Evolutionary conservation across 2,888 invertebrate species (phyloP), one percentile per base, ranked within the genome.

Genomic region (Augiades crinisus): DNA sequence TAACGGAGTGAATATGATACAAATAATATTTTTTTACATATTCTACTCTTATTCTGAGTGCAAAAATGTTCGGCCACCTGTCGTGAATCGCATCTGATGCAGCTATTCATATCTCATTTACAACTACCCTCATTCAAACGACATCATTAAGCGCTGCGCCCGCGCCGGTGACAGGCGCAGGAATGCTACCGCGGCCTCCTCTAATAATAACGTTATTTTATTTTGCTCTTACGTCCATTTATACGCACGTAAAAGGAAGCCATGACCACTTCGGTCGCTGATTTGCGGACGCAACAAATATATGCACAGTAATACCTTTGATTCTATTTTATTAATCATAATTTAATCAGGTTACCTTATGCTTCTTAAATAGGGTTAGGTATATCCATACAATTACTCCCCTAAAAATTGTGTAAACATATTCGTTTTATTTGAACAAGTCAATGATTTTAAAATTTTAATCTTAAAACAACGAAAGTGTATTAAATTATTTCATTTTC

Each of bases 91-190:
- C 33, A 34, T 50, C 51, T 54, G 55, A 56, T 58, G 57, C 44
- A 55, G 56, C 60, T 63, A 70, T 72, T 76, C 67, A 71, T 68
- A 65, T 69, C 63, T 72, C 67, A 72, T 77, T 78, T 74, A 68
- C 67, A 67, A 69, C 65, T 68, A 70, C 63, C 67, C 68, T 72
- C 70, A 71, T 73, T 79, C 67, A 72, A 72, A 74, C 70, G 70
- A 68, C 72, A 75, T 75, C 71, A 74, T 80, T 75, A 73, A 65
- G 64, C 44, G 31, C 61, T 60, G 67, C 62, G 59, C 59, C 61
- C 59, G 59, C 56, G 50, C 52, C 52, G 61, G 65, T 66, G 70
- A 68, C 69, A 70, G 62, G 19, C 41, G 19, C 22, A 44, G 56
- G 53, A 56, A 59, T 58, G 57, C 41, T 56, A 45, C 47, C 33